Conservation (phyloP, 2,113 vertebrate genomes). For the Alectura lathami region DNA sequence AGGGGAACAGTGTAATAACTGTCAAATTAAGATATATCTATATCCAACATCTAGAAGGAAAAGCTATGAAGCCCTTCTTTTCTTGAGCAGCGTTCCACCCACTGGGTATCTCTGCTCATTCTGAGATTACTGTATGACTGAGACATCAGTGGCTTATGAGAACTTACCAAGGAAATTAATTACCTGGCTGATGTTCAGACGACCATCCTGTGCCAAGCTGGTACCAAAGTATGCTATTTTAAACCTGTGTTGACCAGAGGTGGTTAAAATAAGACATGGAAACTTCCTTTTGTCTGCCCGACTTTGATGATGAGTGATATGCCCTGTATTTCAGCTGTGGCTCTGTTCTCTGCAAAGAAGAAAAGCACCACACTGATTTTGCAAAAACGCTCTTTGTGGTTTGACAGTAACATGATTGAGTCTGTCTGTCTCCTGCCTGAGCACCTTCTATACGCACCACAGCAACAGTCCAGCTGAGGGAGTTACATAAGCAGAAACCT, state of each 20-base stretch:
- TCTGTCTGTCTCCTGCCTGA: neutral
- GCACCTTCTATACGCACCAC: neutral
- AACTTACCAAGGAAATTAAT: neutral
- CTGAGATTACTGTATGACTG: neutral
- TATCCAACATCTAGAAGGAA: neutral
- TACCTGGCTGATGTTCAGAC: neutral
- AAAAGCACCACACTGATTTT: neutral
- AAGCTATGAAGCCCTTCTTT: neutral
- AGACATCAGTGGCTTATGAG: neutral
- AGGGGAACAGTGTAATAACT: neutral
- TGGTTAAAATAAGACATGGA: neutral
- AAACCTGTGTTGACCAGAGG: neutral
- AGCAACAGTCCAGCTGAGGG: neutral
- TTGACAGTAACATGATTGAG: neutral
- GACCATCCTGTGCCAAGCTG: neutral
- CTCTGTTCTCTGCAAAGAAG: neutral
- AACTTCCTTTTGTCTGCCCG: neutral
- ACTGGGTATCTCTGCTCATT: neutral
- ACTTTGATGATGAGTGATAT: neutral
- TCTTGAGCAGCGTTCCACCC: neutral
- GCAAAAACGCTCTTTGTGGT: neutral
- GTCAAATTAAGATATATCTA: neutral
- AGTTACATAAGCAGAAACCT: neutral
- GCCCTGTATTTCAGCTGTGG: neutral
- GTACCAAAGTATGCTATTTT: neutral